Evolutionary conservation across 2,888 invertebrate species (phyloP).

Genomic region (Saturnia japonica): DNA sequence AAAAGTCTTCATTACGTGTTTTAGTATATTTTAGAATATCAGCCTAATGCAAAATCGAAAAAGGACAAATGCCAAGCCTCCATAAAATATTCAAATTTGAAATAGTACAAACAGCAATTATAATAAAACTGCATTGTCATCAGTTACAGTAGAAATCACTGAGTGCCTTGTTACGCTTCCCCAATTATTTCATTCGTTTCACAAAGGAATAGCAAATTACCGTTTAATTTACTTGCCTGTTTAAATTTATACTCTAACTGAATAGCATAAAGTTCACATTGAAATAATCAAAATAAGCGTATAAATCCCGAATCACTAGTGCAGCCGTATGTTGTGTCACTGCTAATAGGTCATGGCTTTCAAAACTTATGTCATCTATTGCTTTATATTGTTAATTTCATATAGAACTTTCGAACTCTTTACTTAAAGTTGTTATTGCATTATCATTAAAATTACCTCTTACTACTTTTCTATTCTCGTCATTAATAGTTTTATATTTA

Average conservation of each 20-base stretch:
- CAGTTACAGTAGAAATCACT: slow-evolving; percentile 7
- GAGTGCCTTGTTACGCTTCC: slow-evolving; percentile 16
- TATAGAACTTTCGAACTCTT: slow-evolving; percentile 25
- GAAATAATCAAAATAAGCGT: slow-evolving; percentile 24
- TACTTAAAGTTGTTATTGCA: background rate
- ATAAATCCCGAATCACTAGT: slow-evolving; percentile 72
- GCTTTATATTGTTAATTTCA: slow-evolving; percentile 24
- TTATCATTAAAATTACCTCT: background rate
- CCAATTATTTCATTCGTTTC: slow-evolving; percentile 14
- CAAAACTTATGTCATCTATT: slow-evolving; percentile 58
- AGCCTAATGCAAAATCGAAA: background rate
- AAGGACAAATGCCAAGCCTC: background rate
- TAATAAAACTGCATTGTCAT: slow-evolving; percentile 14
- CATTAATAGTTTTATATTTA: background rate
- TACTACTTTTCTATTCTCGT: background rate
- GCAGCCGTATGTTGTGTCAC: slow-evolving; percentile 73
- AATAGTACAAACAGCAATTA: slow-evolving; percentile 5
- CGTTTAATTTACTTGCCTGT: background rate
- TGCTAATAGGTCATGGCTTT: slow-evolving; percentile 70
- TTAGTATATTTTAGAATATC: background rate
- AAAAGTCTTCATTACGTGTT: background rate
- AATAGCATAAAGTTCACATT: background rate
- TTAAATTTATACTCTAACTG: background rate
- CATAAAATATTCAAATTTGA: slow-evolving; percentile 2
- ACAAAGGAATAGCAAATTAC: slow-evolving; percentile 16